Evolutionary conservation across 2,797 vertebrate genomes (phyloP).

Genomic region (Clarias pachynema): DNA sequence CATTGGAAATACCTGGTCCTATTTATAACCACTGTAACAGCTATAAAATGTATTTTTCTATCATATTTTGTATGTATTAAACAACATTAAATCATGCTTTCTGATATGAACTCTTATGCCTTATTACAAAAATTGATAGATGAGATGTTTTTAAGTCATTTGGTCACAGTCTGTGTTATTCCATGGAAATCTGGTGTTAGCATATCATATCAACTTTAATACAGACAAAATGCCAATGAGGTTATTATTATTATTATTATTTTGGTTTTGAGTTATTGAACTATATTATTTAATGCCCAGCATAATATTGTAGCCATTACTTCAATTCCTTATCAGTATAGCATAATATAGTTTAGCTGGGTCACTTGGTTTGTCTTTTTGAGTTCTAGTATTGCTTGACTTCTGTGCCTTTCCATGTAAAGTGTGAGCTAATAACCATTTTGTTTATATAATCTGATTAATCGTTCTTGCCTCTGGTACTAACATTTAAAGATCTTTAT

Average conservation of each 20-base stretch:
- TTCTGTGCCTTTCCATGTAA: constrained; percentile 75
- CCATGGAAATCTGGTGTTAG: background rate
- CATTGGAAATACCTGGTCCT: constrained; percentile 66
- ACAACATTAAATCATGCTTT: constrained; percentile 82
- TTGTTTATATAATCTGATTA: constrained; percentile 65
- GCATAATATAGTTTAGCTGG: constrained; percentile 33
- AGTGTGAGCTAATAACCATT: constrained; percentile 58
- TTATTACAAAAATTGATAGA: constrained; percentile 69
- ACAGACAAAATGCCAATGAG: constrained; percentile 16
- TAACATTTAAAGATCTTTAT: constrained; percentile 78
- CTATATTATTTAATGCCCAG: constrained; percentile 44
- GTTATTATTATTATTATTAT: constrained; percentile 10
- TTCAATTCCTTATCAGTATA: constrained; percentile 22
- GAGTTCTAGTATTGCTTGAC: constrained; percentile 69
- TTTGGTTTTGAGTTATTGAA: constrained; percentile 22
- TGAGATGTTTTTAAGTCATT: constrained; percentile 15
- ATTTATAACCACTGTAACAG: constrained; percentile 77
- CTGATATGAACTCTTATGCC: constrained; percentile 73
- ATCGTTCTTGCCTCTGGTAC: constrained; percentile 75
- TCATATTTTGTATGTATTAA: constrained; percentile 80
- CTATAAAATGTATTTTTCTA: constrained; percentile 85
- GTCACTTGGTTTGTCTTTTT: constrained; percentile 59
- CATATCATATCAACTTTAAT: constrained; percentile 29
- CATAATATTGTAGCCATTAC: constrained; percentile 32
- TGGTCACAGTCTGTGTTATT: constrained; percentile 12